Evolutionary conservation across 2,888 invertebrate genomes (phyloP).

Genomic region (Caenorhabditis afra): DNA sequence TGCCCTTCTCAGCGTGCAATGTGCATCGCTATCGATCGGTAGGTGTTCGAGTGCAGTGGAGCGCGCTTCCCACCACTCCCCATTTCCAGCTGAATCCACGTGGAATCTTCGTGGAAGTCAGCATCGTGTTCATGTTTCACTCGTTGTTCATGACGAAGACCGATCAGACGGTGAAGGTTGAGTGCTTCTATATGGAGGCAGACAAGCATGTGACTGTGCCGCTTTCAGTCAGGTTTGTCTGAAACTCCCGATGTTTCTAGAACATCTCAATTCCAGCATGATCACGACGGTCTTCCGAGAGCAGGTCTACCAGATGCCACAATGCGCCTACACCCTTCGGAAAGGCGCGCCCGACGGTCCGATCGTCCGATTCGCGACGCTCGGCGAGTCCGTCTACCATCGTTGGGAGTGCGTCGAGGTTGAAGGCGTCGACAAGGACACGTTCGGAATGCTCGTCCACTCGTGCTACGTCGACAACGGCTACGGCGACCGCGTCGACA

Average conservation of each 20-base stretch:
- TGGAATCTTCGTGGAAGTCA: constrained; percentile 80
- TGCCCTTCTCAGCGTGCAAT: constrained; percentile 79
- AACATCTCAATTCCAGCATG: constrained; percentile 73
- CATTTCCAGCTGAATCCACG: constrained; percentile 78
- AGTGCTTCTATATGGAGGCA: constrained; percentile 81
- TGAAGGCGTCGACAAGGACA: constrained; percentile 75
- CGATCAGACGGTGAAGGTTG: constrained; percentile 80
- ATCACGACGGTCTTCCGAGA: constrained; percentile 80
- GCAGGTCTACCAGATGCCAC: constrained; percentile 80
- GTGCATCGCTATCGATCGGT: constrained; percentile 80
- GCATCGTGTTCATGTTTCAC: constrained; percentile 80
- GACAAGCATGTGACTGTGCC: constrained; percentile 79
- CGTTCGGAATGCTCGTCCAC: constrained; percentile 80
- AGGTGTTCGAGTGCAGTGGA: constrained; percentile 17
- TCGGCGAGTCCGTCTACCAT: constrained; percentile 74
- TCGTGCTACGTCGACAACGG: constrained; percentile 80
- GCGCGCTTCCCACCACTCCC: constrained; percentile 1
- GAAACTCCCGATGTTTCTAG: neutral
- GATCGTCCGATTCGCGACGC: constrained; percentile 76
- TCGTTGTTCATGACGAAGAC: constrained; percentile 80
- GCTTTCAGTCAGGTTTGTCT: constrained; percentile 78
- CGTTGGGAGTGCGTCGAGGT: constrained; percentile 80
- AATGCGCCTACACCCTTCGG: constrained; percentile 78
- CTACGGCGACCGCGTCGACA: constrained; percentile 77
- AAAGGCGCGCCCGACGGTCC: constrained; percentile 79